Percentiles rank a stretch among this genome's conserved stretches.
Evolutionary conservation across 2,113 vertebrate species (phyloP).

Genomic region (Daubentonia madagascariensis): DNA sequence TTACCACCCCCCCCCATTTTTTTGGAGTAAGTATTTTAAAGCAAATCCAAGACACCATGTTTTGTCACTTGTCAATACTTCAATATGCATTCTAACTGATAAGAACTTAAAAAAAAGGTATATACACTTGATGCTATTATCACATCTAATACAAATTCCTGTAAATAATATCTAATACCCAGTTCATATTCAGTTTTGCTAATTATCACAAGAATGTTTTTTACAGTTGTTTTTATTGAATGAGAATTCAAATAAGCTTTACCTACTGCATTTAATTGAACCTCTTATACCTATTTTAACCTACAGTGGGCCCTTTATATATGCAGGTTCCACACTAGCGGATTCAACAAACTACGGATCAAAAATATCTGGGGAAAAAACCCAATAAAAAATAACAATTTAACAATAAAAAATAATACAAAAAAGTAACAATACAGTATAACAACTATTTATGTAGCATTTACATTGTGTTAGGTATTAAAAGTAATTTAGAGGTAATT

Average conservation of each 20-base stretch:
- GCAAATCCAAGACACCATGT: neutral
- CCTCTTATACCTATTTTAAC: neutral
- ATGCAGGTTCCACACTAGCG: neutral
- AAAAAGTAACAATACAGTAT: neutral
- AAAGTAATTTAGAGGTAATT: neutral
- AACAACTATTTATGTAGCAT: neutral
- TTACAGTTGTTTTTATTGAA: neutral
- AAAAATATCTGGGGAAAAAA: neutral
- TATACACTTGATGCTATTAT: neutral
- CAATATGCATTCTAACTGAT: neutral
- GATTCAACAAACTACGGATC: neutral
- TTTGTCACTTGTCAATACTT: neutral
- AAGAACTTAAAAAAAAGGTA: neutral
- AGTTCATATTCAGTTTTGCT: neutral
- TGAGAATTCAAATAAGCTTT: neutral
- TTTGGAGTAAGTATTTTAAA: slow-evolving; percentile 23
- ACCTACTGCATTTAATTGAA: neutral
- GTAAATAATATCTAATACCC: neutral
- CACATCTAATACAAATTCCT: neutral
- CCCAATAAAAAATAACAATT: neutral
- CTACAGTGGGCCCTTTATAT: neutral
- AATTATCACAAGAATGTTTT: neutral
- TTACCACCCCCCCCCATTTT: neutral
- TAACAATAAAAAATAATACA: neutral
- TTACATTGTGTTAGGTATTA: neutral